Evolutionary conservation across 2,113 vertebrate genomes (phyloP).

Genomic region (Chionis minor): DNA sequence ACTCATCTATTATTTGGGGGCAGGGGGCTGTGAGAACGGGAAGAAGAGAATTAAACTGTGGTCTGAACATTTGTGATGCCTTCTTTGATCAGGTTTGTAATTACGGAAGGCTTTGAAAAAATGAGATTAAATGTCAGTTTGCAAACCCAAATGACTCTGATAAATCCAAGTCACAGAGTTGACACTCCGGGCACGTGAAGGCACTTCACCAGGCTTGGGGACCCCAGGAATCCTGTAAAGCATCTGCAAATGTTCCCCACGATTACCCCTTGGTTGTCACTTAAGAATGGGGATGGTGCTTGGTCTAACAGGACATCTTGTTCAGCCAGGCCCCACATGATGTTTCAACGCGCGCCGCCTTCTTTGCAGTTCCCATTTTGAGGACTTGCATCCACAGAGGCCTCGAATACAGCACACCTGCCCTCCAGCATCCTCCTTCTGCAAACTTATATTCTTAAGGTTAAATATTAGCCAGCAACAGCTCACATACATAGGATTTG

Average conservation of each 20-base stretch:
- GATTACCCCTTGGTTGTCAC: not conserved
- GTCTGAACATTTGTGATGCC: not conserved
- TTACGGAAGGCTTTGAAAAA: not conserved
- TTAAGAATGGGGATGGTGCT: not conserved
- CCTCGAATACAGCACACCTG: not conserved
- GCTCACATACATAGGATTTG: not conserved
- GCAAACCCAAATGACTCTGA: not conserved
- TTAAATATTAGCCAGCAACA: not conserved
- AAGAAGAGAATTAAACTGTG: not conserved
- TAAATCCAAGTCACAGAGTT: not conserved
- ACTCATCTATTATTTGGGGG: not conserved
- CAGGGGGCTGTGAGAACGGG: not conserved
- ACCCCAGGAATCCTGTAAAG: not conserved
- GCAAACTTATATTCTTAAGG: not conserved
- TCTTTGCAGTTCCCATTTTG: not conserved
- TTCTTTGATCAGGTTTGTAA: not conserved
- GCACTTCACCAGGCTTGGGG: not conserved
- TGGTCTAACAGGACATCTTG: not conserved
- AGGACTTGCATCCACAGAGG: not conserved
- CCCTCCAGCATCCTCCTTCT: not conserved
- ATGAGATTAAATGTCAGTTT: not conserved
- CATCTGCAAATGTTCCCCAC: not conserved
- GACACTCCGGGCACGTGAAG: not conserved
- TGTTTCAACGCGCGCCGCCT: not conserved
- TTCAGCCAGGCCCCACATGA: rapidly evolving